Conservation (phyloP, 2,113 vertebrate genomes). For the Pseudonaja textilis region DNA sequence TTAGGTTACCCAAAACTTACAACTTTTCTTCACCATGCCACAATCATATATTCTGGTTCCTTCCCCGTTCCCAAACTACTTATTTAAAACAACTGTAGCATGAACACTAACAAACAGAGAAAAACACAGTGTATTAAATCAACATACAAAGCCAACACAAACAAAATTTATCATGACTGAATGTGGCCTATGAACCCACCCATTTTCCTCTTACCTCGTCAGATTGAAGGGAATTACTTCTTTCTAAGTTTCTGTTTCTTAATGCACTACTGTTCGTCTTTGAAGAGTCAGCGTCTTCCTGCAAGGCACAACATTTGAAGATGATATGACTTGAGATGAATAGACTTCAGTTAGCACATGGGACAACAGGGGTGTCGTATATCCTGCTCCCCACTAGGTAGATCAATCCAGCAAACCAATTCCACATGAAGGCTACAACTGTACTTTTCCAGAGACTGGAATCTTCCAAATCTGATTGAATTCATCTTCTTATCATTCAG, state of each 20-base stretch:
- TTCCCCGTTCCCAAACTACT: background rate
- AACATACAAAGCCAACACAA: background rate
- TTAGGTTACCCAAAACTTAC: background rate
- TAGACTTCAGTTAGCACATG: background rate
- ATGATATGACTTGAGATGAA: background rate
- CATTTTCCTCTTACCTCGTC: constrained; percentile 40
- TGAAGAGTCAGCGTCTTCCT: constrained; percentile 27
- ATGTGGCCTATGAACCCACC: background rate
- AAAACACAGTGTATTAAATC: background rate
- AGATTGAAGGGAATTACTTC: background rate
- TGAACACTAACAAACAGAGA: background rate
- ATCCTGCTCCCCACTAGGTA: background rate
- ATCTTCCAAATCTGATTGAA: background rate
- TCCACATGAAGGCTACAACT: background rate
- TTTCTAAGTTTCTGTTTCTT: constrained; percentile 35
- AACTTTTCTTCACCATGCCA: background rate
- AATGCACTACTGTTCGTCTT: background rate
- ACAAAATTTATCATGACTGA: background rate
- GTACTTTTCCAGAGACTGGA: background rate
- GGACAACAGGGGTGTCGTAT: background rate
- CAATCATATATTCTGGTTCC: background rate
- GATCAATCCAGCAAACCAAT: background rate
- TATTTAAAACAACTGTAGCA: background rate
- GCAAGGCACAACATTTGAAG: constrained; percentile 36
- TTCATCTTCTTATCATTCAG: background rate